These are phyloP conservation scores for Dolichopus griseipennis DNA, from an alignment of 2,888 invertebrate genomes.

Conservation along the genomic window DNA sequence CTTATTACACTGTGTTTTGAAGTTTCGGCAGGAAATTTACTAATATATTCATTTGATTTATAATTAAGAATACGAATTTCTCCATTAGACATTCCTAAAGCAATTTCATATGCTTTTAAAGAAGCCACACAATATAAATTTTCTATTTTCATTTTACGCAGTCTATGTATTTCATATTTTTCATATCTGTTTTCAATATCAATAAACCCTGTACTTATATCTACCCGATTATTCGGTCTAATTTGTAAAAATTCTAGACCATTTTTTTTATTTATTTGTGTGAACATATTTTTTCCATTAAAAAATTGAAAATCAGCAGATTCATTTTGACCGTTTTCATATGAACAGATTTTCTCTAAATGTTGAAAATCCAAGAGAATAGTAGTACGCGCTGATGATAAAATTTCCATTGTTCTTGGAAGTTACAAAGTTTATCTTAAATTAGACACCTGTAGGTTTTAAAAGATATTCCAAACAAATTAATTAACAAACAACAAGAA, in stretches of 20 bases:
- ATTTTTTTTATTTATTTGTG: slow-evolving; percentile 36
- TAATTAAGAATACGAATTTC: slow-evolving; percentile 35
- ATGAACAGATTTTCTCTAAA: slow-evolving; percentile 33
- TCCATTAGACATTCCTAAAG: slow-evolving; percentile 37
- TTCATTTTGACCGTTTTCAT: slow-evolving; percentile 33
- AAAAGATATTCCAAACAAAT: no score
- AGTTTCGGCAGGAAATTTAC: slow-evolving; percentile 33
- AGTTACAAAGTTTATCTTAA: no score
- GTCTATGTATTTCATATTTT: slow-evolving; percentile 33
- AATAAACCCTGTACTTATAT: slow-evolving; percentile 7
- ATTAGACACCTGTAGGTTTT: no score
- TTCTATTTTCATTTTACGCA: slow-evolving; percentile 36
- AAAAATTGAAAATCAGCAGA: slow-evolving; percentile 39
- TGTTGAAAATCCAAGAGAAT: slow-evolving; percentile 35
- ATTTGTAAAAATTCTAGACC: slow-evolving; percentile 38
- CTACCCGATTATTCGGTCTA: slow-evolving; percentile 17
- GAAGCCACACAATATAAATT: slow-evolving; percentile 37
- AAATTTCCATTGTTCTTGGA: slow-evolving; percentile 32
- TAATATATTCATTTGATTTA: slow-evolving; percentile 29
- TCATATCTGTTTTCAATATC: not conserved
- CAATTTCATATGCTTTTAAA: slow-evolving; percentile 36
- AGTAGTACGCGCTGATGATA: slow-evolving; percentile 37
- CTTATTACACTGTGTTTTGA: slow-evolving; percentile 33
- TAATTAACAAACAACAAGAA: no score
- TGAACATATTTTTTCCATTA: slow-evolving; percentile 31